Evolutionary conservation across 2,113 vertebrate genomes (phyloP).

Genomic region (Mirounga angustirostris): DNA sequence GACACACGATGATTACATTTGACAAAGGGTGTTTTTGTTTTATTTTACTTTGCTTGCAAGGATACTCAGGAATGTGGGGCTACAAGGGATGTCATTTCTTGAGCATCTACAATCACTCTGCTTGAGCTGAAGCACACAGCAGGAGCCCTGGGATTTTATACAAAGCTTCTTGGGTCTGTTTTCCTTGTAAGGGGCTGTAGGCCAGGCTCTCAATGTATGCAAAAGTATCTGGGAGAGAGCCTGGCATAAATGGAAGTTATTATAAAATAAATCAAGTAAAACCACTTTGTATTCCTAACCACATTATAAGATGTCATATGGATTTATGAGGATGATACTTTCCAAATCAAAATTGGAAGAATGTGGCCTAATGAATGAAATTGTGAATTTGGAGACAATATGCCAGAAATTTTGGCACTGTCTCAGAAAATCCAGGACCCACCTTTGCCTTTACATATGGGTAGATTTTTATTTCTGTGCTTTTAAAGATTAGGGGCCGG

Average conservation of each 20-base stretch:
- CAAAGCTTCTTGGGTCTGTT: not conserved
- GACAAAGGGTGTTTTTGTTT: not conserved
- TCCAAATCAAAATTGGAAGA: not conserved
- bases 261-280: not conserved
- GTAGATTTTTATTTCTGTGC: conserved; percentile 20
- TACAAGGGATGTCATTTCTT: not conserved
- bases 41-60: not conserved
- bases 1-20: not conserved
- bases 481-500: not conserved
- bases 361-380: not conserved
- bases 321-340: not conserved
- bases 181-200: not conserved
- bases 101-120: not conserved
- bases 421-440: not conserved
- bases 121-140: not conserved
- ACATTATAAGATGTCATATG: not conserved
- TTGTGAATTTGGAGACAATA: not conserved
- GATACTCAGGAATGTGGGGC: not conserved
- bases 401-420: not conserved
- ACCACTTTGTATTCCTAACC: not conserved
- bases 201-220: not conserved
- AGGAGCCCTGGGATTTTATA: not conserved
- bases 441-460: not conserved
- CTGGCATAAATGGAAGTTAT: not conserved
- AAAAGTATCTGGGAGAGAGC: not conserved